Conservation (phyloP, 2,888 invertebrate genomes). For the Autographa pulchrina region DNA sequence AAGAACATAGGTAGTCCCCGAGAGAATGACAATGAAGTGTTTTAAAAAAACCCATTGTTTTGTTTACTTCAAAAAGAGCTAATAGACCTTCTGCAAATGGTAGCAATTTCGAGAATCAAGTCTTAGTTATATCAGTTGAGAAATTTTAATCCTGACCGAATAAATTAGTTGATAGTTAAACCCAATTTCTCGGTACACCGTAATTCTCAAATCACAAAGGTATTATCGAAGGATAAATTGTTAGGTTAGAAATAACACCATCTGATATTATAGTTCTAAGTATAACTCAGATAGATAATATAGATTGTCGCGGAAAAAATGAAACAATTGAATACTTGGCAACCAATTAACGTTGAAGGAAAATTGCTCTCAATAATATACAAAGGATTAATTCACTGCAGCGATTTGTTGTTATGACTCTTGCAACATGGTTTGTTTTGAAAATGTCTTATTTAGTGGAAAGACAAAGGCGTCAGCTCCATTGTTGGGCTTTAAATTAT, state of each 20-base stretch:
- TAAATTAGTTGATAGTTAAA: background rate
- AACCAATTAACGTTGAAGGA: conserved; percentile 14
- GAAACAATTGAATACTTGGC: conserved; percentile 10
- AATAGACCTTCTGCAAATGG: background rate
- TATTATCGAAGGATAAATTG: background rate
- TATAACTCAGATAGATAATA: background rate
- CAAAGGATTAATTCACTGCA: conserved; percentile 18
- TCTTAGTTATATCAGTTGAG: background rate
- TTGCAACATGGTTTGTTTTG: conserved; percentile 7
- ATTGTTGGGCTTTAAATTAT: background rate
- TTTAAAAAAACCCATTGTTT: background rate
- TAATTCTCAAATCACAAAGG: background rate
- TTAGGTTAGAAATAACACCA: background rate
- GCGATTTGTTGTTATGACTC: conserved; percentile 9
- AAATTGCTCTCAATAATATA: conserved; percentile 19
- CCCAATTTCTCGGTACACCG: background rate
- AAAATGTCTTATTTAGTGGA: conserved; percentile 6
- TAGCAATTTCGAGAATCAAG: background rate
- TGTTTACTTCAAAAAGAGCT: background rate
- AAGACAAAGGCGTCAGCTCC: conserved; percentile 6
- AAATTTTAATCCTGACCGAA: background rate
- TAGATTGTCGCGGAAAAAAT: conserved; percentile 15
- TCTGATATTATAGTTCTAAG: background rate
- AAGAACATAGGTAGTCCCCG: too few relatives aligned
- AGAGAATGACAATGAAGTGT: background rate